phyloP scores from a whole-genome alignment of 2,797 vertebrate genomes.

The Enteromius fasciolatus region DNA sequence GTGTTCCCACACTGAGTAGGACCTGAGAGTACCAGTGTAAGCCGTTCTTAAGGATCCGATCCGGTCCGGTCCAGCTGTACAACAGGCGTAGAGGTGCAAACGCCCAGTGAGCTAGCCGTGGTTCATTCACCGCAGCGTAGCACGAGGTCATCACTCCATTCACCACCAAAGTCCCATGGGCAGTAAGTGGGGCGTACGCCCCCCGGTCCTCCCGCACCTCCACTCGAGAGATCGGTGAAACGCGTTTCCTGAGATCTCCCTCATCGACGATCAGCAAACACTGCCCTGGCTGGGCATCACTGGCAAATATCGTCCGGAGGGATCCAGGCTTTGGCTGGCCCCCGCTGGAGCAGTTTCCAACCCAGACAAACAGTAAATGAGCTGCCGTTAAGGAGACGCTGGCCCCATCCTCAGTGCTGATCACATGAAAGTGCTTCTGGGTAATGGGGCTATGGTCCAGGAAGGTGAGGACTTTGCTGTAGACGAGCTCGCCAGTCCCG shows the following conservation, averaged over 20 bases:
- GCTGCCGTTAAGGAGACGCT: slow-evolving; percentile 85
- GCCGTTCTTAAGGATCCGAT: slow-evolving; percentile 72
- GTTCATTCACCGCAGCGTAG: slow-evolving; percentile 86
- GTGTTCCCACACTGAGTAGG: slow-evolving; percentile 83
- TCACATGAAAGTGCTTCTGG: slow-evolving; percentile 80
- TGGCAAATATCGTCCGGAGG: slow-evolving; percentile 84
- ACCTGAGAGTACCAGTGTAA: slow-evolving; percentile 90
- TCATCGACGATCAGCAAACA: slow-evolving; percentile 79
- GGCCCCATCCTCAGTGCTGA: slow-evolving; percentile 80
- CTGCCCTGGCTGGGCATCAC: slow-evolving; percentile 80
- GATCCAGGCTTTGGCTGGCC: slow-evolving; percentile 18
- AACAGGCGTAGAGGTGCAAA: slow-evolving; percentile 87
- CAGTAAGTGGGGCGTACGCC: slow-evolving; percentile 86
- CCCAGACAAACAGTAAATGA: slow-evolving; percentile 86
- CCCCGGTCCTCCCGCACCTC: slow-evolving; percentile 71
- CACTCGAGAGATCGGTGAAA: slow-evolving; percentile 79
- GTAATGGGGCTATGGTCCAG: slow-evolving; percentile 81
- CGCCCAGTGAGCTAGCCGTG: slow-evolving; percentile 86
- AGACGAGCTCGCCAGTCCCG: slow-evolving; percentile 75
- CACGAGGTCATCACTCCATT: slow-evolving; percentile 88
- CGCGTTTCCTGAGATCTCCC: slow-evolving; percentile 66
- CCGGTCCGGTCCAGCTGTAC: slow-evolving; percentile 75
- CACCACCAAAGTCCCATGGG: slow-evolving; percentile 88
- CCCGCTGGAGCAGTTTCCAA: slow-evolving; percentile 80
- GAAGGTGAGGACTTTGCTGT: slow-evolving; percentile 90